Base-by-base conservation (phyloP, 2,113 vertebrate genomes). In the Euleptes europaea region DNA sequence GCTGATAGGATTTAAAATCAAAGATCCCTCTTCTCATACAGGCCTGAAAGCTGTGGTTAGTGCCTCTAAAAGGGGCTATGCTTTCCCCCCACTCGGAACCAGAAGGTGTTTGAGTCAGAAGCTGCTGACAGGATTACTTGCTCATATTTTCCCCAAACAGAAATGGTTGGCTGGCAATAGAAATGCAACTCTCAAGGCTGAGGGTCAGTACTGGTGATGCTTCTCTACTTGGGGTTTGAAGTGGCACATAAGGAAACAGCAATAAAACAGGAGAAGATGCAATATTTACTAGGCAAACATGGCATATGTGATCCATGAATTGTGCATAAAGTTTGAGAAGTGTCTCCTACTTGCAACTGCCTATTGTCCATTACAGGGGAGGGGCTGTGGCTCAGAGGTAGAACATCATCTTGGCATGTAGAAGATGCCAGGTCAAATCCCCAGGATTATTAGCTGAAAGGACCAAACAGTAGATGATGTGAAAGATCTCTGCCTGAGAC, bases 1-100 rank as follows among this genome's bases (percentile, higher is more conserved):
- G 57, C 78, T 85, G 80, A 82, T 2, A 6, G 77, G 70, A 90
- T 91, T 92, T 93, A 88, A 91, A 93, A 92, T 88, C 84, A 86
- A 88, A 90, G 88, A 83, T 40, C 3, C 49, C 23, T 85, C 33
- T 91, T 77, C 31, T 78, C 80, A 33, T 28, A 73, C n/a, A 65
- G 15, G 44, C 89, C 57, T 78, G 14, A 75, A n/a, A 81, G 84
- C 49, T 80, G 67, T 23, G n/a, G 9, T 26, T 26, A 86, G 54
- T 38, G n/a, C 66, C 67, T 88, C 9, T 0, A 0, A 86, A 87
- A 17, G 51, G 51, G 7, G 10, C 38, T 84, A 33, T 86, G 1
- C 3, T 17, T 85, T 31, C 84, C 72, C 60, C 21, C 13, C 40
- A 26, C 11, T 3, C 1, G 0, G 5, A 17, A 21, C 11, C 84